Evolutionary conservation across 2,888 invertebrate genomes (phyloP).

Genomic region (Dugesia japonica): DNA sequence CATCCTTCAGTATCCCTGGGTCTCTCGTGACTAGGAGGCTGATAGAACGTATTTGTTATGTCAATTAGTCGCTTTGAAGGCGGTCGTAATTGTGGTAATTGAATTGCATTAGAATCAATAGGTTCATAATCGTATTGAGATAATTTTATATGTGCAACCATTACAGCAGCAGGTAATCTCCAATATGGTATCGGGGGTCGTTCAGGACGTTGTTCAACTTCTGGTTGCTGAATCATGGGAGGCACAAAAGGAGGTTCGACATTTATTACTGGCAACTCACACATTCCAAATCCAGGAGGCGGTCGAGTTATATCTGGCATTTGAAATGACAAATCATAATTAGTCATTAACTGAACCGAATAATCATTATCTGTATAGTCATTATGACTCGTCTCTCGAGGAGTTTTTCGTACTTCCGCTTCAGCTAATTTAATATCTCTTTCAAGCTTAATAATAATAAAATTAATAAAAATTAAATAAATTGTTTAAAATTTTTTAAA

Average conservation of each 20-base stretch:
- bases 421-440: not conserved
- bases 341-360: not conserved
- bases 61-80: conserved; percentile 77
- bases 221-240: conserved; percentile 50
- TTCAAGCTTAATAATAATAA: not conserved
- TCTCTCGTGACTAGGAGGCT: conserved; percentile 77
- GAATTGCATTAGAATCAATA: conserved; percentile 70
- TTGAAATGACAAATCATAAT: not conserved
- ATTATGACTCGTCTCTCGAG: not conserved
- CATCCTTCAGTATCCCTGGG: conserved; percentile 87
- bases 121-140: conserved; percentile 77
- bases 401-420: not conserved
- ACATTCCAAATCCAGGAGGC: conserved; percentile 41
- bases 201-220: not conserved
- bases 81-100: conserved; percentile 81
- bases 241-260: conserved; percentile 49
- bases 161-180: conserved; percentile 85
- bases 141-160: conserved; percentile 80
- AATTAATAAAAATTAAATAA: too few species aligned
- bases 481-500: too few species aligned
- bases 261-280: conserved; percentile 1
- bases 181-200: conserved; percentile 64
- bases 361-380: not conserved
- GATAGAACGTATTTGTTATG: conserved; percentile 87
- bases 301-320: conserved; percentile 44